Evolutionary conservation across 64 coral and sea anemone species (phyloP).

Genomic region (Stichodactyla mertensii): DNA sequence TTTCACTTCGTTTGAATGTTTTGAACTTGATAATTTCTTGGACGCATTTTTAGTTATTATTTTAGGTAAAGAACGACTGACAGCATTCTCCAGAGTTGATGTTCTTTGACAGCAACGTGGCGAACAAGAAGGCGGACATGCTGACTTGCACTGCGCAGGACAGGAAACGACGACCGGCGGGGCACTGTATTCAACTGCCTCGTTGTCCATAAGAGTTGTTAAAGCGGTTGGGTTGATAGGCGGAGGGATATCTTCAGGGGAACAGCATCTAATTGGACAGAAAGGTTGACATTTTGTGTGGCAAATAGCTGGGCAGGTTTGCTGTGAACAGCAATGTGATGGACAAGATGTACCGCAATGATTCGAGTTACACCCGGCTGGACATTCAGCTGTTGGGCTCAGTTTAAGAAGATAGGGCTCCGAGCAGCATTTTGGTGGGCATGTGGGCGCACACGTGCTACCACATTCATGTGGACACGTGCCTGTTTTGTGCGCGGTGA

Average conservation of each 20-base stretch:
- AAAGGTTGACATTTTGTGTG: conserved; percentile 14
- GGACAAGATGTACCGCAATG: conserved; percentile 22
- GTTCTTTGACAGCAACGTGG: background rate
- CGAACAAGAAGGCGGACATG: background rate
- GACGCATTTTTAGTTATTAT: background rate
- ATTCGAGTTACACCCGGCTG: background rate
- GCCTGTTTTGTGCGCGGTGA: background rate
- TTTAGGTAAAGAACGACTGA: background rate
- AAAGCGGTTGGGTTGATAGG: background rate
- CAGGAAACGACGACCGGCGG: background rate
- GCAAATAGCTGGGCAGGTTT: background rate
- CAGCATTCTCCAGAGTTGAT: background rate
- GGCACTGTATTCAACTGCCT: background rate
- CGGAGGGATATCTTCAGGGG: background rate
- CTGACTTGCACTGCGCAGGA: conserved; percentile 18
- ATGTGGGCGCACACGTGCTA: conserved; percentile 22
- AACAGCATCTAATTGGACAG: background rate
- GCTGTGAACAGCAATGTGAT: background rate
- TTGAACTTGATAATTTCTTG: background rate
- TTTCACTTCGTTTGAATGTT: background rate
- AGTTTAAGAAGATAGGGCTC: background rate
- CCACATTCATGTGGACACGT: conserved; percentile 32
- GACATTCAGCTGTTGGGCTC: background rate
- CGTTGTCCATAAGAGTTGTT: background rate
- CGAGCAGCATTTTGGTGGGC: conserved; percentile 21